Conservation (phyloP, 1,140 invertebrate genomes). For the Adoxophyes honmai region DNA sequence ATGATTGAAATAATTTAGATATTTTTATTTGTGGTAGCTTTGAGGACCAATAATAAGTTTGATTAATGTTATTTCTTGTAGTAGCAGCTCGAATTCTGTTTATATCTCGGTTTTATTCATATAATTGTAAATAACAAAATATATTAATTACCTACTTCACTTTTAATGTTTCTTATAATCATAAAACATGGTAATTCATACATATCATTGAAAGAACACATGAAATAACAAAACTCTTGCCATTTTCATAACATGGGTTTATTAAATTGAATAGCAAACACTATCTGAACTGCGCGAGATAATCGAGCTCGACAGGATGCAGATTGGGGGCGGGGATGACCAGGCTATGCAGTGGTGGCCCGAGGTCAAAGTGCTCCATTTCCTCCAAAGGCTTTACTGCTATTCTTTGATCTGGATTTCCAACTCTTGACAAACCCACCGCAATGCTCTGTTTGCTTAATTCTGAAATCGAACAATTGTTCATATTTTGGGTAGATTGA, state of each 20-base stretch:
- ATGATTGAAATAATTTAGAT: conserved; percentile 53
- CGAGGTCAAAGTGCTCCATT: conserved; percentile 89
- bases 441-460: conserved; percentile 80
- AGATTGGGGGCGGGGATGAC: conserved; percentile 89
- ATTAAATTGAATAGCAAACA: conserved; percentile 29
- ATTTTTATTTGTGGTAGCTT: conserved; percentile 68
- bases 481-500: too few relatives aligned
- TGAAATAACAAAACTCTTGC: conserved; percentile 14
- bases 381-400: conserved; percentile 83
- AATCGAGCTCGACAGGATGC: conserved; percentile 95
- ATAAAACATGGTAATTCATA: background rate
- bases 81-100: conserved; percentile 66
- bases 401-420: conserved; percentile 90
- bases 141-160: conserved; percentile 58
- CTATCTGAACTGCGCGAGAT: conserved; percentile 82
- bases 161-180: conserved; percentile 21
- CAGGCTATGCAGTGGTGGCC: conserved; percentile 94
- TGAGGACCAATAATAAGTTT: conserved; percentile 70
- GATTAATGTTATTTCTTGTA: conserved; percentile 57
- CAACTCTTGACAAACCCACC: conserved; percentile 94
- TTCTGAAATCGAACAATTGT: conserved; percentile 70
- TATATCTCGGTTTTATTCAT: conserved; percentile 63
- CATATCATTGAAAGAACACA: conserved; percentile 9
- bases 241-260: background rate
- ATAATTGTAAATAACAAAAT: conserved; percentile 74